phyloP scores from a whole-genome alignment of 35 echinoderm and acorn worm species.

The Diadema setosum region DNA sequence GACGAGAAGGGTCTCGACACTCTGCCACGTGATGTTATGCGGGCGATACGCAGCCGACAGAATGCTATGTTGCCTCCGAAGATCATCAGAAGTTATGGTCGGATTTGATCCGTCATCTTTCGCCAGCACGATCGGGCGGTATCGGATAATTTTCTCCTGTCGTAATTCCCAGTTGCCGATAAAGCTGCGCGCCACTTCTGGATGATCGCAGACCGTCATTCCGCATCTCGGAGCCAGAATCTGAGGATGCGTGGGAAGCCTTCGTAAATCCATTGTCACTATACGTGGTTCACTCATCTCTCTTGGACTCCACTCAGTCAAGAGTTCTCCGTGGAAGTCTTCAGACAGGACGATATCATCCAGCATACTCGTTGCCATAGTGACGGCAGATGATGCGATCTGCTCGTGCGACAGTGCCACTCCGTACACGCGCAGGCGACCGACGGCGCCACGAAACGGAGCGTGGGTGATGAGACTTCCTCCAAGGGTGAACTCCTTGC shows the following conservation, averaged over 20 bases:
- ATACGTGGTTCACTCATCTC: constrained; percentile 24
- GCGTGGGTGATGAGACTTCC: constrained; percentile 26
- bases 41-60: constrained; percentile 51
- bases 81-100: constrained; percentile 18
- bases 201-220: constrained; percentile 81
- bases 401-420: constrained; percentile 17
- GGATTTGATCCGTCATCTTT: constrained; percentile 79
- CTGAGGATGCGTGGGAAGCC: neutral
- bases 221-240: constrained; percentile 63
- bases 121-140: constrained; percentile 58
- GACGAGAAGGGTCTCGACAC: constrained; percentile 6
- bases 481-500: constrained; percentile 81
- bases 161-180: constrained; percentile 9
- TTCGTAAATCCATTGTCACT: constrained; percentile 20
- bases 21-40: constrained; percentile 71
- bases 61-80: constrained; percentile 49
- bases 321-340: constrained; percentile 29
- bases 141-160: constrained; percentile 37
- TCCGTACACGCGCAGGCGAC: constrained; percentile 42
- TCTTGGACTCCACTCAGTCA: constrained; percentile 48
- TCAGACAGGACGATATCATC: constrained; percentile 8
- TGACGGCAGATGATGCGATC: constrained; percentile 21
- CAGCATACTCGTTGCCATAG: neutral
- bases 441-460: constrained; percentile 60
- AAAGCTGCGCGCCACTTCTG: constrained; percentile 47